Conservation (phyloP, 2,113 vertebrate genomes). For the Phyllostomus discolor region DNA sequence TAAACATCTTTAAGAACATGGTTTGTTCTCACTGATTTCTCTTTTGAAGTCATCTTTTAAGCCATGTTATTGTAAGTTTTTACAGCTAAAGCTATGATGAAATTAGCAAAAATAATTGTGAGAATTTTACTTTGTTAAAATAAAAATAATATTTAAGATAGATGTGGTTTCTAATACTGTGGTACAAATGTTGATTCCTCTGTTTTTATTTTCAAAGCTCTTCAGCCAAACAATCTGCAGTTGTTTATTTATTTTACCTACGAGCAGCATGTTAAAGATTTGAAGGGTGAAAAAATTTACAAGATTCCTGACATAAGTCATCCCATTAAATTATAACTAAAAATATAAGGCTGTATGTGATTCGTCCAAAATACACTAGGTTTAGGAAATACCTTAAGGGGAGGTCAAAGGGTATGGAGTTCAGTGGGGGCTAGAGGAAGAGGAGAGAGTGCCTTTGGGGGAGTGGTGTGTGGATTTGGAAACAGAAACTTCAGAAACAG, state of each 20-base stretch:
- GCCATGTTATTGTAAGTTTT: background rate
- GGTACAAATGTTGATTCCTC: background rate
- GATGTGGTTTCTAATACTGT: background rate
- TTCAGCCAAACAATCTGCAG: background rate
- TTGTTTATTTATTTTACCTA: background rate
- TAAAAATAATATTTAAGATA: background rate
- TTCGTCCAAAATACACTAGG: background rate
- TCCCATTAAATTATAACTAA: background rate
- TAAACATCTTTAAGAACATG: background rate
- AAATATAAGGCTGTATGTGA: background rate
- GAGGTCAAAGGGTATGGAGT: background rate
- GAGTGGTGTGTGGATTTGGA: background rate
- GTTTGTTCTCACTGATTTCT: background rate
- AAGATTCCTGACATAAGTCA: background rate
- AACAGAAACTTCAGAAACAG: background rate
- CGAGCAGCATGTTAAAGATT: background rate
- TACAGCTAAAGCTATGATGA: background rate
- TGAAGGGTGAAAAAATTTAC: background rate
- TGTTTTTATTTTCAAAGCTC: background rate
- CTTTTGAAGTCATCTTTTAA: background rate
- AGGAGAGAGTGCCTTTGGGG: background rate
- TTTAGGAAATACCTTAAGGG: background rate
- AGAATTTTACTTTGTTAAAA: background rate
- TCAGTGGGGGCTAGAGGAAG: background rate
- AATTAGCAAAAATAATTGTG: background rate